Base-by-base conservation (phyloP, 1,140 invertebrate species). In the Drosophila tristis region DNA sequence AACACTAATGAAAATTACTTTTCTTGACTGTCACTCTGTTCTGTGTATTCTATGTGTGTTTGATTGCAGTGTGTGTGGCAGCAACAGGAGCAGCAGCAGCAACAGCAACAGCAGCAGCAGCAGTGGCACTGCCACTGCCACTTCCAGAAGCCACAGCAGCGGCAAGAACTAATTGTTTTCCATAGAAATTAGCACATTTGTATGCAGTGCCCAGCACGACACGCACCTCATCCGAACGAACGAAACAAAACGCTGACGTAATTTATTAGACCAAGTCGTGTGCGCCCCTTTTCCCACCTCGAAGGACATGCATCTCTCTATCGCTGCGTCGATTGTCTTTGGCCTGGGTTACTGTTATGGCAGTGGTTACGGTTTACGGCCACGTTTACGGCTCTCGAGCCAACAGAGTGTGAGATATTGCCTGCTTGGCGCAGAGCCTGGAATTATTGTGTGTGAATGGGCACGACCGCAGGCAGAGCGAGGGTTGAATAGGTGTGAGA, bases 171-270 rank as follows among this genome's bases (percentile, higher is more conserved):
- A 87, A 87, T 87, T 87, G 82, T 87, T 87, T 87, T 87, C 44
- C 84, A 78, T 87, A 86, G 82, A 87, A 89, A 87, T 87, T 87
- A 87, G 66, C 82, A 87, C 84, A 87, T 87, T 89, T 82, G 79
- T 87, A 87, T 87, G 78, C 84, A 82, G n/a, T 73, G 66, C 53
- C 35, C 35, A 8, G 4, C 23, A 25, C 23, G 23, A 13, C 65
- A 79, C 74, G 74, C 53, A 61, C 70, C 26, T 63, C 54, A 66
- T n/a, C 9, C 29, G 50, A 63, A 55, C 62, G 64, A 75, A 51
- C 29, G 35, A 25, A 59, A 54, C 48, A 74, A 51, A 74, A 62
- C 45, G 59, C 74, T 86, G 82, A 82, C 66, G 78, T 86, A 87
- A 86, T 86, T 86, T 86, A 86, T 87, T 87, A 55, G 50, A 62